phyloP scores from a whole-genome alignment of 1,140 invertebrate species.

The Phymorhynchus buccinoides region DNA sequence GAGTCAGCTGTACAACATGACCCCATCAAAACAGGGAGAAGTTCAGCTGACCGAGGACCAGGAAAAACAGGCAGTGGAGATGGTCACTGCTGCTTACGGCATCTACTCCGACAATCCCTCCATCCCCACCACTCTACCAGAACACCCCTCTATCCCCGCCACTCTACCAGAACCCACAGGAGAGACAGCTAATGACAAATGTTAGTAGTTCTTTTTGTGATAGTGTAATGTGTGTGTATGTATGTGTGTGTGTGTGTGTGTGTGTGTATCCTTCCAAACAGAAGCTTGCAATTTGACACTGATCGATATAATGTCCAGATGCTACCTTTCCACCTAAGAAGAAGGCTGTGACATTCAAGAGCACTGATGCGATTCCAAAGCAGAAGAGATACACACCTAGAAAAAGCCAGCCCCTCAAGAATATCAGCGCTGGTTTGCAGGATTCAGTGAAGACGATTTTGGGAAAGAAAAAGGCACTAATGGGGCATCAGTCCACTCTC shows the following conservation, averaged over 20 bases:
- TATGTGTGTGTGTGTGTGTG: too few species aligned
- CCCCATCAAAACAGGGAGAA: not conserved
- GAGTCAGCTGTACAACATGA: not conserved
- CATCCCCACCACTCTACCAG: constrained; percentile 4
- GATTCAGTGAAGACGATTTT: not conserved
- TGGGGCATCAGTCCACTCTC: not conserved
- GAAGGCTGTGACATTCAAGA: not conserved
- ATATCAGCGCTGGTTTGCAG: not conserved
- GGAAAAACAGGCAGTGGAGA: constrained; percentile 32
- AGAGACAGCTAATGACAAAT: too few species aligned
- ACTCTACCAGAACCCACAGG: not conserved
- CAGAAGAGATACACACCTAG: not conserved
- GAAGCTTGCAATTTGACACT: too few species aligned
- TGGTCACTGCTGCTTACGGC: constrained; percentile 6
- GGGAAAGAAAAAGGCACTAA: not conserved
- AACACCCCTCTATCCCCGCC: too few species aligned
- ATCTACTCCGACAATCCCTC: constrained; percentile 1
- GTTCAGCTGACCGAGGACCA: constrained; percentile 30
- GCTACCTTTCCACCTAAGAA: not conserved
- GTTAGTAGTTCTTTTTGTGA: too few species aligned
- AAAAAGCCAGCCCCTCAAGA: not conserved
- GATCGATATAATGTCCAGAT: not conserved
- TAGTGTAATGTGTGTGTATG: too few species aligned
- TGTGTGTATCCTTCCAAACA: too few species aligned
- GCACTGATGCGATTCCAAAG: not conserved